Conservation (phyloP, 2,888 invertebrate species). For the Lasioglossum villosulum region DNA sequence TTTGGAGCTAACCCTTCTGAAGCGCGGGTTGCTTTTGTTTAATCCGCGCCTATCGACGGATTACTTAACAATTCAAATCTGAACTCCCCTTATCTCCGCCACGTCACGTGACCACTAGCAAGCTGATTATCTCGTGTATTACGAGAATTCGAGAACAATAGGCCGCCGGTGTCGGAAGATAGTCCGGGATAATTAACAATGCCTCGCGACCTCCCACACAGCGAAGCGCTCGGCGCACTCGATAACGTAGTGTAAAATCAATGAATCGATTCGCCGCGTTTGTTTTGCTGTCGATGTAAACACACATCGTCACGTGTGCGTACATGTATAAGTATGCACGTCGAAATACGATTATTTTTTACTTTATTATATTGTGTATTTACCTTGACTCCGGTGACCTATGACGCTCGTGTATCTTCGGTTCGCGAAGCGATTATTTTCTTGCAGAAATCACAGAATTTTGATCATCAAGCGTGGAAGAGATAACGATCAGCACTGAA, state of each 20-base stretch:
- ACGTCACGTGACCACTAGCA: not conserved
- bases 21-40: slow-evolving; percentile 3
- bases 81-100: not conserved
- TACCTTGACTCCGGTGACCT: slow-evolving; percentile 32
- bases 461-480: slow-evolving; percentile 26
- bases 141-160: not conserved
- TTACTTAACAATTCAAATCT: not conserved
- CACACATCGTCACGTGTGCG: slow-evolving; percentile 10
- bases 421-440: not conserved
- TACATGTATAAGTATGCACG: not conserved
- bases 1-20: slow-evolving; percentile 27
- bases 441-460: slow-evolving; percentile 16
- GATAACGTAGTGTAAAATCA: not conserved
- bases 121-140: not conserved
- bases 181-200: not conserved
- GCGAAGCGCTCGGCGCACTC: not conserved
- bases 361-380: too few relatives aligned
- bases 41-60: not conserved
- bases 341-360: not conserved
- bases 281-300: slow-evolving; percentile 1
- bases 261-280: slow-evolving; percentile 24
- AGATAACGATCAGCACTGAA: slow-evolving; percentile 45
- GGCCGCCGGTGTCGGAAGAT: not conserved
- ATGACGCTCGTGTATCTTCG: not conserved
- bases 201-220: not conserved